Evolutionary conservation across 2,797 vertebrate genomes (phyloP), one percentile per base, ranked within the genome.

Genomic region (Danio aesculapii): DNA sequence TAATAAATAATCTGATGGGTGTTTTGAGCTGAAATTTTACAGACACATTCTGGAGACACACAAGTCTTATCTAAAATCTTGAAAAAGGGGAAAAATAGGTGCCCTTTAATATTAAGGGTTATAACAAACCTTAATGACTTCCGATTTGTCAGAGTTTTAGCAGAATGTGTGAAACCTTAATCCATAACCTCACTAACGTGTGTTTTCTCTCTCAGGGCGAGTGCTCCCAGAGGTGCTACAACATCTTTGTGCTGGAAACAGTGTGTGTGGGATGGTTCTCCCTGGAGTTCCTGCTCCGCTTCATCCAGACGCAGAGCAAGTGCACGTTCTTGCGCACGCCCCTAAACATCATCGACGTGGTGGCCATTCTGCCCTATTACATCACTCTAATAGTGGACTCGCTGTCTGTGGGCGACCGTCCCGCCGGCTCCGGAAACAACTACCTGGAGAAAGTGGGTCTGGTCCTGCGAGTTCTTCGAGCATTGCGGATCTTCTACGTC

Each of bases 191-290:
- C 46, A 52, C 72, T 75, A 39, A 75, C 6, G 0, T 82, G 43
- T 67, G 52, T 84, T 41, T 79, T 53, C n/a, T 57, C 61, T 81
- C 21, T 7, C 91, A 99, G 98, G 98, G 98, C 0, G 96, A 97
- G 88, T 99, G 98, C 91, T 98, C 96, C 55, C 94, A 50, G 85
- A 95, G 95, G 86, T 99, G 98, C 90, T 94, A 92, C 21, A 94
- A 95, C 93, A 97, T 99, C 89, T 98, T 99, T 21, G 96, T 97
- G 84, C 89, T 99, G 93, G 98, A 99, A 94, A 98, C 97, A 0
- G 95, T 98, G 85, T 98, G 98, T 0, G 98, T 98, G 73, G 98
- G 93, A 3, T 99, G 98, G 98, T 99, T 99, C 91, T 99, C 98
- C 4, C 91, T 99, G 67, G 97, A 99, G 92, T 97, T 99, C 90